Evolutionary conservation across 2,888 invertebrate species (phyloP).

Genomic region (Lasioglossum oenotherae): DNA sequence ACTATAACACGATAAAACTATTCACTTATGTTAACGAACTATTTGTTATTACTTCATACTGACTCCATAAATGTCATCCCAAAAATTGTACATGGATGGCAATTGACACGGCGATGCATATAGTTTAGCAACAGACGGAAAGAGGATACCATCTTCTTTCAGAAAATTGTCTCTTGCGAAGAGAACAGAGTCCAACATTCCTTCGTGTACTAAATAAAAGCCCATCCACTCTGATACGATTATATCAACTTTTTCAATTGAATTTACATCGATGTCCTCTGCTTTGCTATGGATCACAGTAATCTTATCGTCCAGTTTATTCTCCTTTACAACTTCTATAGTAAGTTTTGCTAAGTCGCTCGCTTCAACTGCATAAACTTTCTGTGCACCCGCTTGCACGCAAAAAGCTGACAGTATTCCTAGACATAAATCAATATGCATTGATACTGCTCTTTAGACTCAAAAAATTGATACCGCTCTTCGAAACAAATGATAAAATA

Average conservation of each 20-base stretch:
- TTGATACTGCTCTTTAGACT: neutral
- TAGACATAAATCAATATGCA: constrained; percentile 61
- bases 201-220: constrained; percentile 97
- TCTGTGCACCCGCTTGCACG: constrained; percentile 94
- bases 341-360: constrained; percentile 89
- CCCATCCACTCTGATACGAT: constrained; percentile 99
- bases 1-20: neutral
- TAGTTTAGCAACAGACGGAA: constrained; percentile 90
- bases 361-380: constrained; percentile 94
- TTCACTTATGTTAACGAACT: neutral
- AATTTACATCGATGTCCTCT: constrained; percentile 90
- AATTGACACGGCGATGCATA: constrained; percentile 87
- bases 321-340: constrained; percentile 89
- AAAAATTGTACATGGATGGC: constrained; percentile 89
- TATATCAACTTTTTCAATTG: constrained; percentile 90
- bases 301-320: constrained; percentile 88
- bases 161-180: constrained; percentile 93
- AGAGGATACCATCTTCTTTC: constrained; percentile 89
- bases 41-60: constrained; percentile 87
- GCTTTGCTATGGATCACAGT: constrained; percentile 91
- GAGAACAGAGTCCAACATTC: constrained; percentile 96
- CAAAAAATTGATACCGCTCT: neutral
- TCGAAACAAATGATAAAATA: neutral
- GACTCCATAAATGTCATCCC: constrained; percentile 93
- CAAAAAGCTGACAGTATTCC: constrained; percentile 95